Evolutionary conservation across 2,797 vertebrate genomes (phyloP).

Genomic region (Lateolabrax maculatus): DNA sequence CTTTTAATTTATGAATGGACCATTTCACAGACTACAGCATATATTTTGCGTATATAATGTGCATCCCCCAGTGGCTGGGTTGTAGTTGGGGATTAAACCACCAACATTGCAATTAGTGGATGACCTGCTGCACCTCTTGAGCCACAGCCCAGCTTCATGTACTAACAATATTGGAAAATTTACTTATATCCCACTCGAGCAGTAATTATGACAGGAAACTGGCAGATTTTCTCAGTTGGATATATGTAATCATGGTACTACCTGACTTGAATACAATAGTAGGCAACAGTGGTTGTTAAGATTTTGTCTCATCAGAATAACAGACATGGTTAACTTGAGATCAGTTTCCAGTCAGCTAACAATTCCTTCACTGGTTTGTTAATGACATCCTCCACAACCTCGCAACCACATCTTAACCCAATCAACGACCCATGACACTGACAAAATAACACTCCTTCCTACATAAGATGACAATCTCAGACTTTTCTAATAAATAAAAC

Average conservation of each 20-base stretch:
- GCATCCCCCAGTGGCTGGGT: too few species aligned
- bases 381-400: constrained; percentile 17
- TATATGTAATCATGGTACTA: not conserved
- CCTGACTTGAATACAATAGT: not conserved
- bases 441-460: not conserved
- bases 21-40: not conserved
- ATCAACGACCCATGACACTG: not conserved
- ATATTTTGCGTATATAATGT: too few species aligned
- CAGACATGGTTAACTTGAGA: not conserved
- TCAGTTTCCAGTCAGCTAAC: constrained; percentile 4
- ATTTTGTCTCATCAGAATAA: not conserved
- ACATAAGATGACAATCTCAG: not conserved
- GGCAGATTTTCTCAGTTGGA: not conserved
- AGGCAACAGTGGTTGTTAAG: not conserved
- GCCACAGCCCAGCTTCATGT: too few species aligned
- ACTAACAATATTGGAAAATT: not conserved
- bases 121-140: too few species aligned
- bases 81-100: too few species aligned
- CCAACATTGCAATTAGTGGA: too few species aligned
- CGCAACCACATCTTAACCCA: constrained; percentile 1
- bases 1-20: not conserved
- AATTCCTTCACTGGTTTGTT: not conserved
- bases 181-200: not conserved
- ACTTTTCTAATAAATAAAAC: constrained; percentile 8
- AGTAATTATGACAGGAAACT: not conserved